Base-by-base conservation (phyloP, 2,797 vertebrate genomes). In the Gallirallus australis region DNA sequence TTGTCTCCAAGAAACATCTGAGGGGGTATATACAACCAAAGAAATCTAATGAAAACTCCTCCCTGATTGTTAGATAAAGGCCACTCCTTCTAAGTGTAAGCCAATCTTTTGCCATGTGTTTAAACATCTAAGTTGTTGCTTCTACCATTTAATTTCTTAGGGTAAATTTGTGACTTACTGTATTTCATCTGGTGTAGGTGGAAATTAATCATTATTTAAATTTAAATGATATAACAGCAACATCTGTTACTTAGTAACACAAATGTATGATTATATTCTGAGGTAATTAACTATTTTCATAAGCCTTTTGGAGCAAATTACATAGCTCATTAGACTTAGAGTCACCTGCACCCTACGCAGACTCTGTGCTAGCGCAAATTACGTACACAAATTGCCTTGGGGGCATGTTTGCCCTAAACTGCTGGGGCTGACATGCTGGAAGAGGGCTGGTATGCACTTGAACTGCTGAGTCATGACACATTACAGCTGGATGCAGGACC, bases 181-280 rank as follows among this genome's bases (percentile, higher is more conserved):
- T 80, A 89, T 90, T 85, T 97, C 60, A 69, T 27, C 80, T 84
- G 45, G 15, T 85, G 88, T 93, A 96, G 89, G 92, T 89, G 87
- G 86, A 92, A 63, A 93, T 95, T 96, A 97, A 84, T 94, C 83
- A 89, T 93, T 86, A 78, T 89, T 93, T 93, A 89, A 97, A 89
- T 86, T 77, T 92, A 86, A 95, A 92, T 89, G 35, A 79, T 77
- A 85, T 33, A 63, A 81, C 2, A 17, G 28, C 86, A 96, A 90
- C 87, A 92, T 96, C 85, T 79, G 92, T 97, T 98, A 94, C 96
- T 96, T 96, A 93, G 95, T 97, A 97, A 97, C 91, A 97, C 53
- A 97, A 96, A 93, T 95, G 87, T 93, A 54, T 54, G 72, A 95
- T 96, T 96, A 95, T 75, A 65, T 93, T 91, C 86, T 91, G 76